Evolutionary conservation across 2,888 invertebrate genomes (phyloP).

Genomic region (Cephus rjabovi): DNA sequence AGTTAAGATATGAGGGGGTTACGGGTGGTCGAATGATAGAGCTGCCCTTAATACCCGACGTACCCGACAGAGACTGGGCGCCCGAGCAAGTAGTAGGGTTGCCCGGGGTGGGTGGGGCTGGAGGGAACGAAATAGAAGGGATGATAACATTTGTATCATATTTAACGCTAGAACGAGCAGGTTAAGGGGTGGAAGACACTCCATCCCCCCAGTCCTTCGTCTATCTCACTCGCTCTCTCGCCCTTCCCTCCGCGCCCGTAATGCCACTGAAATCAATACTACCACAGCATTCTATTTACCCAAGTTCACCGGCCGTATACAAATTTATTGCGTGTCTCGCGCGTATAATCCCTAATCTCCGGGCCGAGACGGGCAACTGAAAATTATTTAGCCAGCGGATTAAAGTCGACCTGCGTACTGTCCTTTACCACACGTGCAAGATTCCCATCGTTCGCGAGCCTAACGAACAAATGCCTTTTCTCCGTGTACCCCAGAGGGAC

Average conservation of each 20-base stretch:
- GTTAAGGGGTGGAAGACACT: slow-evolving; percentile 54
- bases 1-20: slow-evolving; percentile 33
- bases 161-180: slow-evolving; percentile 62
- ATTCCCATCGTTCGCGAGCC: neutral
- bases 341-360: slow-evolving; percentile 20
- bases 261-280: slow-evolving; percentile 61
- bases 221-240: slow-evolving; percentile 25
- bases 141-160: slow-evolving; percentile 65
- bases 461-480: neutral
- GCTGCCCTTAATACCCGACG: slow-evolving; percentile 58
- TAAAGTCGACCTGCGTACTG: neutral
- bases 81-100: slow-evolving; percentile 18
- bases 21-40: slow-evolving; percentile 58
- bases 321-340: slow-evolving; percentile 55
- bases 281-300: slow-evolving; percentile 51
- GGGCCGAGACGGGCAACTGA: slow-evolving; percentile 7
- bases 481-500: neutral
- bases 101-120: slow-evolving; percentile 22
- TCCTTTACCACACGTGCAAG: neutral
- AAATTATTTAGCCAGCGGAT: neutral
- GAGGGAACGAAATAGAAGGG: slow-evolving; percentile 55
- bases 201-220: slow-evolving; percentile 23
- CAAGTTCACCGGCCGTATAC: slow-evolving; percentile 56
- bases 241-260: slow-evolving; percentile 24
- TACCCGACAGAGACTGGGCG: slow-evolving; percentile 34